Evolutionary conservation across 1,140 invertebrate species (phyloP), one percentile per base, ranked within the genome.

Genomic region (Parapsyche elsis): DNA sequence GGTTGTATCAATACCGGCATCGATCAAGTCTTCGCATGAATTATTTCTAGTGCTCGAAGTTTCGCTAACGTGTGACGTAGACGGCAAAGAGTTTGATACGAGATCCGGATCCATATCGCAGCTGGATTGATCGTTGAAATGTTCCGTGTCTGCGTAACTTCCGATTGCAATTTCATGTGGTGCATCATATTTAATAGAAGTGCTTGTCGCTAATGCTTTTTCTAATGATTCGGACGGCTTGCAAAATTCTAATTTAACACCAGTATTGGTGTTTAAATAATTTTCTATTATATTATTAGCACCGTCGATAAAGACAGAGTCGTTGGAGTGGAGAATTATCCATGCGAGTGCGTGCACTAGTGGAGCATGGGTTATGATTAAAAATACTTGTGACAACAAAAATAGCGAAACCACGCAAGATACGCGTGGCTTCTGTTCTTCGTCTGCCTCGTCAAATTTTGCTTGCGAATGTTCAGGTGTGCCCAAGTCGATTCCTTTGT

Each of bases 341-440:
- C 95, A 94, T 30, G 96, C 96, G 77, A 99, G 86, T 0, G 94
- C 93, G 84, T 95, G 94, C 9, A 99, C 95, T 73, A 99, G 90
- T 1, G 97, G 96, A 9, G 92, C 91, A 86, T 98, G 95, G 0
- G 94, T 94, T 76, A 98, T 93, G 79, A 99, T 98, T 38, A 99
- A 89, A 89, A 98, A 99, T n/a, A 99, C 96, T 93, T 99, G 95
- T 4, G 97, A 98, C 53, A 99, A 87, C 53, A 99, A 88, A 89
- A 97, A 99, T 61, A 99, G 88, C 0, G 97, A 92, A 0, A 99
- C 95, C 1, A 98, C 95, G 76, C 94, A 94, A 79, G 96, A 97
- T 0, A 97, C 93, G 82, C 92, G 91, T 14, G 94, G 93, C 87
- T 91, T 91, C n/a, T 86, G 84, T 71, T 88, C 86, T 81, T 91